Conservation (phyloP, 2,888 invertebrate genomes). For the Leptarthrus brevirostris region DNA sequence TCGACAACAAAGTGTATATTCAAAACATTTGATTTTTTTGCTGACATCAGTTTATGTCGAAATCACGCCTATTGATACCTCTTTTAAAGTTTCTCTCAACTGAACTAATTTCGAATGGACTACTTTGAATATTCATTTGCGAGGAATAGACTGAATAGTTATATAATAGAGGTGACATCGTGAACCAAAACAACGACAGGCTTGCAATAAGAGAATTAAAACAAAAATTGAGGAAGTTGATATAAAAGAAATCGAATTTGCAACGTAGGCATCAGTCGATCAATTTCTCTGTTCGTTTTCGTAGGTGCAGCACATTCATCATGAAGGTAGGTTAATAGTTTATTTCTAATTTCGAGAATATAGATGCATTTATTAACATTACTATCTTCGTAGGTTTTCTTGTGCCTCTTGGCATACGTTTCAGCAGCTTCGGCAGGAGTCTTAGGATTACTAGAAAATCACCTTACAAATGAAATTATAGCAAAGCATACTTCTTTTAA, state of each 20-base stretch:
- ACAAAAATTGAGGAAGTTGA: background rate
- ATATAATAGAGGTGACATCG: background rate
- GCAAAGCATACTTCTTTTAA: background rate
- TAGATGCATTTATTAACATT: background rate
- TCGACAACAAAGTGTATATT: too few species aligned
- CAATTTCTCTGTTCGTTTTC: constrained; percentile 15
- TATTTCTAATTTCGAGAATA: background rate
- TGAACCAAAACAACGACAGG: constrained; percentile 5
- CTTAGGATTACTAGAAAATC: constrained; percentile 11
- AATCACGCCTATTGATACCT: background rate
- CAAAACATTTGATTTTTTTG: background rate
- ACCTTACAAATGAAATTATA: constrained; percentile 24
- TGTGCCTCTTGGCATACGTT: constrained; percentile 31
- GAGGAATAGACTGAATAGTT: background rate
- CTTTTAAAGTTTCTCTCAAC: background rate
- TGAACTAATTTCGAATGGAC: constrained; percentile 25
- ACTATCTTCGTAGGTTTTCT: constrained; percentile 6
- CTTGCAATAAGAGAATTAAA: background rate
- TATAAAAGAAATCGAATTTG: constrained; percentile 44
- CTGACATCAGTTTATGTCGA: background rate
- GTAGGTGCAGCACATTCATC: constrained; percentile 14
- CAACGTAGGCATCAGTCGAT: constrained; percentile 30
- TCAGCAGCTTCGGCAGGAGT: constrained; percentile 5
- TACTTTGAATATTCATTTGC: constrained; percentile 38
- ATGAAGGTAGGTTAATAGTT: constrained; percentile 30